Evolutionary conservation across 2,888 invertebrate genomes (phyloP).

Genomic region (Oscheius sp.): DNA sequence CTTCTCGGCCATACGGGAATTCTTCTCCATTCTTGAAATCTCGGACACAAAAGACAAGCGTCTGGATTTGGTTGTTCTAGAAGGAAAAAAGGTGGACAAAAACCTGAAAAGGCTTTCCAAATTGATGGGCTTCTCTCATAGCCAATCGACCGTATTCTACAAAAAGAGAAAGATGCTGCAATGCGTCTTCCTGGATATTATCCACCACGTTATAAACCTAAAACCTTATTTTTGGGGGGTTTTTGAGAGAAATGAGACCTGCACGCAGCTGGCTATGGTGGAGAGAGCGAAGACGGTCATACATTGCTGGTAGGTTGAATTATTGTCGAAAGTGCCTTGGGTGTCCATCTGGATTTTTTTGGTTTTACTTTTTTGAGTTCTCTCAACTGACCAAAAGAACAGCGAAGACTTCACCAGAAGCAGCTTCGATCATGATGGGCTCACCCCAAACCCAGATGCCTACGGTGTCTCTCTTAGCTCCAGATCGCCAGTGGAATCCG

Average conservation of each 20-base stretch:
- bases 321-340: constrained; percentile 94
- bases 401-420: constrained; percentile 63
- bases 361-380: no score
- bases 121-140: constrained; percentile 77
- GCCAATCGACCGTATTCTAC: constrained; percentile 97
- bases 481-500: constrained; percentile 70
- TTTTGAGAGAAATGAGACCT: constrained; percentile 72
- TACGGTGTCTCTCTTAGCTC: constrained; percentile 60
- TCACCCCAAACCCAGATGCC: constrained; percentile 71
- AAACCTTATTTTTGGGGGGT: neutral
- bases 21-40: constrained; percentile 74
- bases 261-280: constrained; percentile 95
- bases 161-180: constrained; percentile 92
- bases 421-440: constrained; percentile 69
- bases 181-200: constrained; percentile 95
- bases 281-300: constrained; percentile 97
- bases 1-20: constrained; percentile 58
- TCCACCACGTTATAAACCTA: constrained; percentile 89
- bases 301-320: constrained; percentile 86
- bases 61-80: constrained; percentile 44
- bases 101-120: constrained; percentile 67
- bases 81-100: neutral
- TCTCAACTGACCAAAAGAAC: constrained; percentile 54
- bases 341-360: constrained; percentile 91
- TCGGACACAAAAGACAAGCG: constrained; percentile 66